Base-by-base conservation (phyloP, 2,888 invertebrate species). In the Acleris sparsana region DNA sequence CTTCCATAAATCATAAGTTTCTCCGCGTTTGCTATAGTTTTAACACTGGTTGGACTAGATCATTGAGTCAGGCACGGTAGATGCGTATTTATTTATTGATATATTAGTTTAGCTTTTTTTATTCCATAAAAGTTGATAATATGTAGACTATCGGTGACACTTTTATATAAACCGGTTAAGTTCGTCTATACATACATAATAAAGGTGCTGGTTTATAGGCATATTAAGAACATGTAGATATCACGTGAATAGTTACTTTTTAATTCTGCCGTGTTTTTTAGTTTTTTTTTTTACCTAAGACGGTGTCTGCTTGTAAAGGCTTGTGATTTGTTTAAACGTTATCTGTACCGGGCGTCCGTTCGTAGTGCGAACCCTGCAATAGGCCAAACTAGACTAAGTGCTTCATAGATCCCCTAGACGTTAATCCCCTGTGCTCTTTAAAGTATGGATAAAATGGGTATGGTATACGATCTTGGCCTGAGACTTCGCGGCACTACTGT, bases 311-410 rank as follows among this genome's bases (percentile, higher is more conserved):
- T 43, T 39, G 46, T 20, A 48, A 62, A 53, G 52, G 48, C 58
- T 64, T 64, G 58, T 64, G 63, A 63, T 60, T 53, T 18, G 17
- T 59, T 59, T 57, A 44, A 18, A 20, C 6, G 22, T 55, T 44
- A 29, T 44, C 1, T 18, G 20, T 39, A 18, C 46, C 63, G 39
- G 55, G 33, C 22, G 55, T 43, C 60, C 60, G 63, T 53, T 49
- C n/a, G 49, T 68, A 44, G 63, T 52, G 33, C 56, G 63, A 55
- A 43, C 58, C 62, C 71, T 60, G 59, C 67, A 33, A 70, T 79
- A 82, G 76, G 84, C 84, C 83, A 83, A 83, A 84, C 77, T 82
- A 84, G 83, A 52, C n/a, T 82, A 83, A 80, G 79, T 70, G 78
- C 77, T 77, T 76, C 33, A 69, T 73, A 74, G 72, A 71, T 39